Evolutionary conservation across 1,140 invertebrate species (phyloP), one percentile per base, ranked within the genome.

Genomic region (Scaptomyza pallida): DNA sequence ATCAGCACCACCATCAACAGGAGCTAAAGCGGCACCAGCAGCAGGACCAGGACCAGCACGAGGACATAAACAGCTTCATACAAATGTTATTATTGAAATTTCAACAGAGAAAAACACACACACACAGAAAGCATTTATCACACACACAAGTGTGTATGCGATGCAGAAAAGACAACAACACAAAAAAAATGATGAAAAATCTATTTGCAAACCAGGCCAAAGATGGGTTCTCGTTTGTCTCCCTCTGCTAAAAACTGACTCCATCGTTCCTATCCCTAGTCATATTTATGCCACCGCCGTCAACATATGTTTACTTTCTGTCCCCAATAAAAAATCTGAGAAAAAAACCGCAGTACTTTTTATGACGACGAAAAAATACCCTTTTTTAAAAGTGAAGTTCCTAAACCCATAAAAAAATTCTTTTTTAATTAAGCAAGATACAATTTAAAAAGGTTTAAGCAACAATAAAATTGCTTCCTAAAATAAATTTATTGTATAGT

Each of bases 41-140:
- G 3, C 19, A 40, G 10, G 30, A 54, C 16, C 40, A 52, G 9
- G 43, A 56, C 21, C 23, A 15, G 75, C 65, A 72, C 45, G 44
- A 37, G 50, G 52, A 57, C 77, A 85, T 86, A 86, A 85, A 85
- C 81, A 85, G 81, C 77, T 85, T 85, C 77, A 85, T 85, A 86
- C 81, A 85, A 85, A 85, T 86, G 81, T 85, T 85, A 81, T 85
- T 85, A 85, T 85, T 85, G 81, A 86, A 85, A 85, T 81, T 85
- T 85, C 65, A 72, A 71, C 65, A 62, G 55, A 44, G 40, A 44
- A 50, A 62, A 43, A 61, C 43, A 26, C 52, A 17, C 47, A 52
- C 67, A 51, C 48, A 56, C 43, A 55, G 61, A 62, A 68, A 83
- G 64, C 74, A 76, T 76, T 85, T 73, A 82, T 82, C 61, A 82